These are phyloP conservation scores for Pyrocoelia pectoralis DNA, from an alignment of 2,888 invertebrate genomes.

Conservation along the genomic window DNA sequence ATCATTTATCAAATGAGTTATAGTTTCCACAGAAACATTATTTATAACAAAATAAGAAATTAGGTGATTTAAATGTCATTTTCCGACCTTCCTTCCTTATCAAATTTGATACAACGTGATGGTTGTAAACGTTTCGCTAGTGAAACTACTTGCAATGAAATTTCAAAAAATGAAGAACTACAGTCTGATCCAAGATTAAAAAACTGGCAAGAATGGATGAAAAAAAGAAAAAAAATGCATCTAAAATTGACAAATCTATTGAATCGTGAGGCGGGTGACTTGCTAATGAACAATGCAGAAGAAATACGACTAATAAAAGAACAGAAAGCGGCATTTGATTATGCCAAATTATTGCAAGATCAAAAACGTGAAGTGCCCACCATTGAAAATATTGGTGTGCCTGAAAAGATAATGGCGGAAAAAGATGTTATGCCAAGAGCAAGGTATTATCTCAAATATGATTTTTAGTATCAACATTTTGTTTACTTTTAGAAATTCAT, in stretches of 20 bases:
- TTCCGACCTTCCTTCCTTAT: conserved; percentile 23
- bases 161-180: not conserved
- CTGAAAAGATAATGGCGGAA: conserved; percentile 47
- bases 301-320: conserved; percentile 42
- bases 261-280: conserved; percentile 46
- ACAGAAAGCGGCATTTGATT: conserved; percentile 47
- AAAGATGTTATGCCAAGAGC: conserved; percentile 45
- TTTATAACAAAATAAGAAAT: too few species aligned
- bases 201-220: conserved; percentile 53
- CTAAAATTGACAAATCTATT: conserved; percentile 41
- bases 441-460: conserved; percentile 42
- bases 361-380: conserved; percentile 49
- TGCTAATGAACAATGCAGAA: conserved; percentile 37
- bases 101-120: conserved; percentile 17
- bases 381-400: conserved; percentile 49
- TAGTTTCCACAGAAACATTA: too few species aligned
- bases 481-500: conserved; percentile 41
- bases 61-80: too few species aligned
- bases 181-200: conserved; percentile 41
- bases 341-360: conserved; percentile 47
- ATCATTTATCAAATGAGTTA: too few species aligned
- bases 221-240: conserved; percentile 45
- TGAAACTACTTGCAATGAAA: conserved; percentile 5
- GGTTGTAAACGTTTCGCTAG: not conserved
- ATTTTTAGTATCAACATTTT: not conserved